These are phyloP conservation scores for Molanna angustata DNA, from an alignment of 2,888 invertebrate species.

Conservation along the genomic window DNA sequence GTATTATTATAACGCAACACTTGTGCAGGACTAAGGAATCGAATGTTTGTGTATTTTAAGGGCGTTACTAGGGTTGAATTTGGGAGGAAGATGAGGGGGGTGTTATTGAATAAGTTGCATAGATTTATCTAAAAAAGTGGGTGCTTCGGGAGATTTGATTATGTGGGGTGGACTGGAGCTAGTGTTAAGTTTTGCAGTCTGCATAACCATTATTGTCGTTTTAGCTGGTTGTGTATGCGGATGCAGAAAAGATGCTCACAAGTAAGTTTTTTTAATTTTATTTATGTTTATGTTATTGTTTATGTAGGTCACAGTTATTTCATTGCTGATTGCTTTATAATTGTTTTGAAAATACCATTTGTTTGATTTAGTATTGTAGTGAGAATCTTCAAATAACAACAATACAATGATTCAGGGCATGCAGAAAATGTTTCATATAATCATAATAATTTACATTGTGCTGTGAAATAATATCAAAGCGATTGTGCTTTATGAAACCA, in stretches of 20 bases:
- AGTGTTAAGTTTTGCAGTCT: constrained; percentile 48
- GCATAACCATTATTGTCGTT: constrained; percentile 49
- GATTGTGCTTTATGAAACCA: no score
- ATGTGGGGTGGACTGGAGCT: constrained; percentile 52
- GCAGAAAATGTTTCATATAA: no score
- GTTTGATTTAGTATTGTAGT: no score
- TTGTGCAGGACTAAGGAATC: no score
- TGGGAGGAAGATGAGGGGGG: constrained; percentile 20
- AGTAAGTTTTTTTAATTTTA: constrained; percentile 52
- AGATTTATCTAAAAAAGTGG: constrained; percentile 23
- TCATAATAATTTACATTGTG: no score
- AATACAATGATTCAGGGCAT: no score
- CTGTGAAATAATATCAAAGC: no score
- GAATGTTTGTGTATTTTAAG: constrained; percentile 22
- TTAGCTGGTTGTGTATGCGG: constrained; percentile 70
- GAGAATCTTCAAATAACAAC: no score
- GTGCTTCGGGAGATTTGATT: constrained; percentile 19
- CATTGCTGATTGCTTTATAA: neutral
- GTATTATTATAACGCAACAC: no score
- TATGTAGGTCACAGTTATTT: no score
- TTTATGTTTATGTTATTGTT: no score
- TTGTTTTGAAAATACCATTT: neutral
- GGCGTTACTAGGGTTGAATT: constrained; percentile 23
- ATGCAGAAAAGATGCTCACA: constrained; percentile 71
- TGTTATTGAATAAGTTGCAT: constrained; percentile 13